Evolutionary conservation across 2,113 vertebrate genomes (phyloP).

Genomic region (Hippocampus mohnikei): DNA sequence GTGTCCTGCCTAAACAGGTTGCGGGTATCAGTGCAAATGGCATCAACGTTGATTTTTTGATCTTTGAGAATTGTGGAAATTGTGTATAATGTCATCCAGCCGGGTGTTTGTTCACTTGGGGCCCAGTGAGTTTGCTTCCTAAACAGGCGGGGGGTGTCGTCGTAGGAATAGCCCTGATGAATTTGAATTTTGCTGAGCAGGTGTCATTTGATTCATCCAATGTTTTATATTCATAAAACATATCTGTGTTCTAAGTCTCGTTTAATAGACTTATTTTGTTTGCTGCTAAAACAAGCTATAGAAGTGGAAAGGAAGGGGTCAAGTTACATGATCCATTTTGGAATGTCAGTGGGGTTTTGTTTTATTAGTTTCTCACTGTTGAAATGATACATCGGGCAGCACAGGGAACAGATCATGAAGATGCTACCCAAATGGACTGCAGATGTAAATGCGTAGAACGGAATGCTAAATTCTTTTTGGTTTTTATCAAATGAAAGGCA

Average conservation of each 20-base stretch:
- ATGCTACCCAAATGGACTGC: not conserved
- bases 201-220: too few relatives aligned
- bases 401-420: not conserved
- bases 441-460: not conserved
- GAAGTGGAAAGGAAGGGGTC: too few relatives aligned
- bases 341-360: not conserved
- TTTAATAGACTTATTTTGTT: too few relatives aligned
- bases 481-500: constrained; percentile 41
- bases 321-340: not conserved
- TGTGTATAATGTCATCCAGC: not conserved
- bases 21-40: too few relatives aligned
- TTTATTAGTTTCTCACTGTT: not conserved
- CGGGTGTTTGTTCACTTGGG: not conserved
- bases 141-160: too few relatives aligned
- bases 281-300: too few relatives aligned
- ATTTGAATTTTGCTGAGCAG: too few relatives aligned
- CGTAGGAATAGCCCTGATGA: too few relatives aligned
- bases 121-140: not conserved
- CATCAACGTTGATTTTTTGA: too few relatives aligned
- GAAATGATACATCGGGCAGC: not conserved
- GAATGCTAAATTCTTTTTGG: constrained; percentile 17
- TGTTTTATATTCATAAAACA: too few relatives aligned
- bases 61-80: not conserved
- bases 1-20: not conserved
- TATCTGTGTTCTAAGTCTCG: too few relatives aligned